A percentile compares a stretch with the other conserved stretches of the same genome.
Evolutionary conservation across 1,140 invertebrate species (phyloP).

Genomic region (Mizuhopecten yessoensis): DNA sequence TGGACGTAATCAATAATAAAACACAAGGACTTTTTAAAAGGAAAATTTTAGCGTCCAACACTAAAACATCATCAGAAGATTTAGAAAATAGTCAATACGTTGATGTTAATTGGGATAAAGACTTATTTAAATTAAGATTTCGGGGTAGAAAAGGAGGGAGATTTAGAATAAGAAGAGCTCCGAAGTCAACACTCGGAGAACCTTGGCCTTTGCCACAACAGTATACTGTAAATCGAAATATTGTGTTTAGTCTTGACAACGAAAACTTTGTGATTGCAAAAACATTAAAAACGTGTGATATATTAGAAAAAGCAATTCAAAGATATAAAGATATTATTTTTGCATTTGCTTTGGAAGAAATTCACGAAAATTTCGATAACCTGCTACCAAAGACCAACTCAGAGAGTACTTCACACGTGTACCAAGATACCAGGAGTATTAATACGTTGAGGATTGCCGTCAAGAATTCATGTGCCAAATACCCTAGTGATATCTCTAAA

Average conservation of each 20-base stretch:
- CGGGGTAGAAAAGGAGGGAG: background rate
- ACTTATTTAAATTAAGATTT: background rate
- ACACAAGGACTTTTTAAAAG: no score
- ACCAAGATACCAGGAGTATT: background rate
- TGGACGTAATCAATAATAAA: no score
- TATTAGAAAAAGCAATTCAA: constrained; percentile 85
- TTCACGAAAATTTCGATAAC: constrained; percentile 59
- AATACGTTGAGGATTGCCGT: background rate
- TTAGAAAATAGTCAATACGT: background rate
- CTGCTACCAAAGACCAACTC: background rate
- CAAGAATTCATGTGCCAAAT: background rate
- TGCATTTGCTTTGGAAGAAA: constrained; percentile 58
- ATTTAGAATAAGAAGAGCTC: constrained; percentile 53
- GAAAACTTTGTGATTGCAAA: constrained; percentile 60
- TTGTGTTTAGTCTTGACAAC: constrained; percentile 50
- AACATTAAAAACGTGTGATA: constrained; percentile 83
- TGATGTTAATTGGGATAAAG: background rate
- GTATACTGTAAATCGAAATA: constrained; percentile 55
- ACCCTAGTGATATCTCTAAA: background rate
- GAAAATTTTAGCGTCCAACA: background rate
- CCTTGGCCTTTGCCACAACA: constrained; percentile 74
- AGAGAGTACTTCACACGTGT: background rate
- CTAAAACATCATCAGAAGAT: background rate
- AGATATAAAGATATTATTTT: constrained; percentile 84
- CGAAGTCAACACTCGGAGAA: constrained; percentile 59